phyloP scores from a whole-genome alignment of 2,888 invertebrate species.

The Lycaena phlaeas region DNA sequence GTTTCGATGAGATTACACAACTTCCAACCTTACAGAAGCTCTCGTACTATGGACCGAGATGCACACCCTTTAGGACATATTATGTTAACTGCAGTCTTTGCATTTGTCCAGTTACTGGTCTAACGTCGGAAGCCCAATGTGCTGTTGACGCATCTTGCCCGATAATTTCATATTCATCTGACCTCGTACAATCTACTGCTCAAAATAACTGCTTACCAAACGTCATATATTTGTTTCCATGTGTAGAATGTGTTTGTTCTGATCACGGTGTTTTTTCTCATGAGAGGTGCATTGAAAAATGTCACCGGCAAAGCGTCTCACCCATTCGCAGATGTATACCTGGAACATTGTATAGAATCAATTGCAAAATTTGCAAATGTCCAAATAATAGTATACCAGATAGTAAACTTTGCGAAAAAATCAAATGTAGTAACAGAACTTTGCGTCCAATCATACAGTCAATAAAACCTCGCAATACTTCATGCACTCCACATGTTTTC shows the following conservation, averaged over 20 bases:
- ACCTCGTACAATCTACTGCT: conserved; percentile 18
- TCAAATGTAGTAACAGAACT: conserved; percentile 25
- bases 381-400: conserved; percentile 35
- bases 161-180: conserved; percentile 19
- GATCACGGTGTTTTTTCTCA: conserved; percentile 40
- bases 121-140: conserved; percentile 44
- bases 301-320: conserved; percentile 22
- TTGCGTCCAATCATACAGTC: conserved; percentile 20
- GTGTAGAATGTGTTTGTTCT: conserved; percentile 50
- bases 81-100: conserved; percentile 53
- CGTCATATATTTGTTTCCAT: conserved; percentile 52
- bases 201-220: conserved; percentile 48
- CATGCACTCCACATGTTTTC: conserved; percentile 39
- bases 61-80: conserved; percentile 47
- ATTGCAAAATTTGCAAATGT: conserved; percentile 49
- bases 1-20: conserved; percentile 24
- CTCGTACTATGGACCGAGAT: conserved; percentile 26
- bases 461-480: conserved; percentile 24
- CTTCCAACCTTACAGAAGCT: conserved; percentile 11
- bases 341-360: conserved; percentile 37
- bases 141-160: conserved; percentile 42
- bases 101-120: conserved; percentile 48
- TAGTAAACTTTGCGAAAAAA: conserved; percentile 33
- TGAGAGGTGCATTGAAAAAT: conserved; percentile 47
- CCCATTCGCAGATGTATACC: conserved; percentile 33